phyloP scores from a whole-genome alignment of 1,140 invertebrate genomes.

The Geopemphigus sp. region DNA sequence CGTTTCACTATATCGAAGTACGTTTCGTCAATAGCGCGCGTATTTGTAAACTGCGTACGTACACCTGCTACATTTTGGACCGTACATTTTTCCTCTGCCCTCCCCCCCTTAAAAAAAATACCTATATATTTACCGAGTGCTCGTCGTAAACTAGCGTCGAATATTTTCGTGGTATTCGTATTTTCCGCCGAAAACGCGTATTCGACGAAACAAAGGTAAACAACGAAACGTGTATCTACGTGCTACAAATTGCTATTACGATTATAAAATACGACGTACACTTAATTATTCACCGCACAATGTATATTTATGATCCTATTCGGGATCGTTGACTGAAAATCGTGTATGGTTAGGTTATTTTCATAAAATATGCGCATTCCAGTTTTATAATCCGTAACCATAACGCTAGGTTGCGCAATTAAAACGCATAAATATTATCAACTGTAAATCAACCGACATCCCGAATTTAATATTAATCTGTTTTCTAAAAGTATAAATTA shows the following conservation, averaged over 20 bases:
- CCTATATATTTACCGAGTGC: too few relatives aligned
- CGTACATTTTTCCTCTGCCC: too few relatives aligned
- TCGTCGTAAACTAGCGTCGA: neutral
- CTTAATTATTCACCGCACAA: neutral
- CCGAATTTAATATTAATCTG: neutral
- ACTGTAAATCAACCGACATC: neutral
- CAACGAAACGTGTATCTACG: neutral
- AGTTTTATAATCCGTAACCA: neutral
- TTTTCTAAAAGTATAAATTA: neutral
- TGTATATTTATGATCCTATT: neutral
- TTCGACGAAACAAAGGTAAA: neutral
- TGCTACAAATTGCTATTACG: neutral
- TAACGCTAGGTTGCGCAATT: neutral
- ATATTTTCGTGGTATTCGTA: too few relatives aligned
- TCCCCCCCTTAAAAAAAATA: too few relatives aligned
- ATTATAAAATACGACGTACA: neutral
- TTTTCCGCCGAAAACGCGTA: too few relatives aligned
- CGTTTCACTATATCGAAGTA: too few relatives aligned
- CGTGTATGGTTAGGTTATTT: neutral
- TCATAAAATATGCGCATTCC: neutral
- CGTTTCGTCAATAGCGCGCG: too few relatives aligned
- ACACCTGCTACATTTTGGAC: too few relatives aligned
- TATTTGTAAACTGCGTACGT: too few relatives aligned
- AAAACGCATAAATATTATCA: neutral
- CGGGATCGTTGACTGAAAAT: neutral